Evolutionary conservation across 2,888 invertebrate genomes (phyloP), one percentile per base, ranked within the genome.

Genomic region (Aphrophora alni): DNA sequence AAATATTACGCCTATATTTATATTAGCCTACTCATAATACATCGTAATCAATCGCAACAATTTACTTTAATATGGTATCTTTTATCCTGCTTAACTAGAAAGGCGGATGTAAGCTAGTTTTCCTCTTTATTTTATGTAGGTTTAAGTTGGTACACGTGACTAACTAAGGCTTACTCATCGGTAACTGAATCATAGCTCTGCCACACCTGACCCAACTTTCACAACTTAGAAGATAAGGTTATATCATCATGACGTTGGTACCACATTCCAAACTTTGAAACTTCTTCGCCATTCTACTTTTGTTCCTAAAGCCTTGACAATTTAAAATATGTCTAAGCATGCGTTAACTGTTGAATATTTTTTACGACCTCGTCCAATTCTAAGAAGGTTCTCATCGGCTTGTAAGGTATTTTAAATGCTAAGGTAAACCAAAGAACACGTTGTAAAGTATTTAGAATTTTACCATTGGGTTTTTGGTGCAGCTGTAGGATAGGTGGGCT

Each of bases 141-240:
- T 44, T 33, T 59, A 59, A 21, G 59, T 59, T 59, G 59, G 59
- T 59, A 59, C 59, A 59, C 59, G 59, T 59, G 59, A 59, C 59
- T 21, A 1, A 59, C 59, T 33, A 5, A n/a, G 5, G 59, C 59
- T 59, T 59, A 59, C 59, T 59, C 59, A 59, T 59, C 5, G 59
- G 59, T 59, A 21, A 21, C 59, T 59, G 59, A 59, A 59, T 59
- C 59, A 59, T 59, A 59, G 21, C 59, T 59, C 59, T 59, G 59
- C 12, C 59, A 59, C 59, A 59, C 59, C 59, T 59, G 59, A 59
- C 21, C 59, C 21, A 59, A 59, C 59, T 59, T 59, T 59, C 59
- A 59, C 59, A 59, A 59, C 59, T 59, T 12, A 0, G 5, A 59
- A 21, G 59, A 59, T 59, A 21, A 59, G 59, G 5, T 59, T 21